Percentiles rank a stretch among this genome's conserved stretches.
Conservation (phyloP, 2,113 vertebrate genomes). For the Macrotis lagotis region DNA sequence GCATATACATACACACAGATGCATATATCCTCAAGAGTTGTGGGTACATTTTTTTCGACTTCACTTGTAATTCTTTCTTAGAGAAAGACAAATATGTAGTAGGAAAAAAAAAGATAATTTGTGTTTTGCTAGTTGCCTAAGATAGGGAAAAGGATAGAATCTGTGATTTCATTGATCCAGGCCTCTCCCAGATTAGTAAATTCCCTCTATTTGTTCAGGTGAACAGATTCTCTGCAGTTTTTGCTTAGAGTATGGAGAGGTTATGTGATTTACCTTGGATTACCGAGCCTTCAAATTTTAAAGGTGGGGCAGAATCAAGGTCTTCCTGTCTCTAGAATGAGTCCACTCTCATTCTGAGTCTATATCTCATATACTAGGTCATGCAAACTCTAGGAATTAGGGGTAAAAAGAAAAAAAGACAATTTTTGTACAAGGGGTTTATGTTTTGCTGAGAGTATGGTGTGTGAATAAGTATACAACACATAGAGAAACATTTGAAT, state of each 20-base stretch:
- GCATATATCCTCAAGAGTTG: slow-evolving; percentile 21
- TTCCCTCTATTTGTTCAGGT: not conserved
- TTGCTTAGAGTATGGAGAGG: not conserved
- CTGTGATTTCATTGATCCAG: not conserved
- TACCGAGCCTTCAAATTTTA: not conserved
- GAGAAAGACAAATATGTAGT: slow-evolving; percentile 33
- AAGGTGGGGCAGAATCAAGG: not conserved
- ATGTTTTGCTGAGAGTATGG: not conserved
- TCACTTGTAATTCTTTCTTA: slow-evolving; percentile 61
- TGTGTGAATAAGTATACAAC: not conserved
- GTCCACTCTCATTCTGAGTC: not conserved
- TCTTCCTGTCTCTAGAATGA: not conserved
- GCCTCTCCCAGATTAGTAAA: not conserved
- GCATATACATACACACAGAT: not conserved
- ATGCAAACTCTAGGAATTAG: not conserved
- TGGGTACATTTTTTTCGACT: slow-evolving; percentile 69
- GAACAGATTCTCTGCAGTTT: not conserved
- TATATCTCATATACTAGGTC: not conserved
- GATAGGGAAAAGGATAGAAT: not conserved
- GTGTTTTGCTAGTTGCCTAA: slow-evolving; percentile 22
- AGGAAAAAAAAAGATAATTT: slow-evolving; percentile 43
- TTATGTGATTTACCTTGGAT: not conserved
- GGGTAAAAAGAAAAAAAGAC: not conserved
- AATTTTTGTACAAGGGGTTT: not conserved
- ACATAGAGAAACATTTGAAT: not conserved